Conservation (phyloP, 1,140 invertebrate species). For the Asbolus verrucosus region DNA sequence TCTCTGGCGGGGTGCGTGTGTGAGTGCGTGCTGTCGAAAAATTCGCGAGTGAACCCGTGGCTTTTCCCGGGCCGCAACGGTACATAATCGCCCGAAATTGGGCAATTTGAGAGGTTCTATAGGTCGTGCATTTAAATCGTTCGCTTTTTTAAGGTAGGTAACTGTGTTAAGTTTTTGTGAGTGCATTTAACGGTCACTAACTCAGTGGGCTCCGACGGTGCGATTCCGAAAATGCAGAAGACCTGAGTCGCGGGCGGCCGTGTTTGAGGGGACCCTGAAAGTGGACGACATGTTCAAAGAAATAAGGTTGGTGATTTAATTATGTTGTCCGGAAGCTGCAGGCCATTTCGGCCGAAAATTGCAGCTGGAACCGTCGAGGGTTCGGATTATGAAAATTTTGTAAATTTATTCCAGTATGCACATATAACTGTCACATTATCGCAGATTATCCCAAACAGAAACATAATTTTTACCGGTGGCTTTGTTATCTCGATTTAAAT, state of each 20-base stretch:
- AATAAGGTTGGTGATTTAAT: too few relatives aligned
- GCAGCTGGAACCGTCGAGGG: too few relatives aligned
- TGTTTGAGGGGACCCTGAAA: not conserved
- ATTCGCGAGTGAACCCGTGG: not conserved
- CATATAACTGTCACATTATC: too few relatives aligned
- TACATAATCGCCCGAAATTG: not conserved
- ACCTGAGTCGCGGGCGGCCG: slow-evolving; percentile 2
- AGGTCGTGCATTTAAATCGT: slow-evolving; percentile 22
- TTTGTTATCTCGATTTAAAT: not conserved
- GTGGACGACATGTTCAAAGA: slow-evolving; percentile 13
- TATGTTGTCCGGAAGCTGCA: too few relatives aligned
- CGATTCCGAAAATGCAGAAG: slow-evolving; percentile 10
- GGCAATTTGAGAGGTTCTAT: not conserved
- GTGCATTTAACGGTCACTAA: too few relatives aligned
- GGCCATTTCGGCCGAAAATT: too few relatives aligned
- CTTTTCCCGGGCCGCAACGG: not conserved
- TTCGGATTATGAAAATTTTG: too few relatives aligned
- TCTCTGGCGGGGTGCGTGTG: slow-evolving; percentile 5
- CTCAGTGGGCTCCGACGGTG: too few relatives aligned
- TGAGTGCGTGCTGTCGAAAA: slow-evolving; percentile 9
- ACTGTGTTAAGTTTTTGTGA: too few relatives aligned
- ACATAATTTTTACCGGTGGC: too few relatives aligned
- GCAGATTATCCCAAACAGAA: too few relatives aligned
- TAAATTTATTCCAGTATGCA: too few relatives aligned
- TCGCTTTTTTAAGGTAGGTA: not conserved